These are phyloP conservation scores for Ganaspis sp. DNA, from an alignment of 1,140 invertebrate genomes.

Conservation along the genomic window DNA sequence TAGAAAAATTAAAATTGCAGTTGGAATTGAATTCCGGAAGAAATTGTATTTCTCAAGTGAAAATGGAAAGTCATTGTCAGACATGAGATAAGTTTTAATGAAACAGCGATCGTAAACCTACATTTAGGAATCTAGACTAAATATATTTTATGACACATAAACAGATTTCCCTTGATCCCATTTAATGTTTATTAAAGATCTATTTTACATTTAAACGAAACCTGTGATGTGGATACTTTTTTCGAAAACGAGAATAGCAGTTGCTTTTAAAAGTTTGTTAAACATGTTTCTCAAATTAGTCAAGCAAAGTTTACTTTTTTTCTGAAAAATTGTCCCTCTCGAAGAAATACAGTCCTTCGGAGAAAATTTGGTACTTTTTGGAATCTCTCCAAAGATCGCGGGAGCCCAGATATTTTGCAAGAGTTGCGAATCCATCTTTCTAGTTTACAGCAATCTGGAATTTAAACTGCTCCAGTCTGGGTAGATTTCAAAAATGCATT, in stretches of 20 bases:
- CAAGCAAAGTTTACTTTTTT: background rate
- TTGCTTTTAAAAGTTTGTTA: background rate
- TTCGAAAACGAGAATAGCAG: too few species aligned
- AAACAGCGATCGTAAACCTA: conserved; percentile 5
- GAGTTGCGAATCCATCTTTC: background rate
- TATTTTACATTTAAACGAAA: too few species aligned
- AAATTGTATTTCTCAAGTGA: background rate
- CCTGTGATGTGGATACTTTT: too few species aligned
- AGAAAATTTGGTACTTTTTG: background rate
- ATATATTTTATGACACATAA: conserved; percentile 6
- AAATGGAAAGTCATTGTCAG: background rate
- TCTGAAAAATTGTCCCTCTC: background rate
- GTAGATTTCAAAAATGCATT: background rate
- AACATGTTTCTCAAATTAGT: background rate
- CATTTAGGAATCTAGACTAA: conserved; percentile 1
- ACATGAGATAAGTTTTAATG: conserved; percentile 2
- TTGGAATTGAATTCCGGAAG: background rate
- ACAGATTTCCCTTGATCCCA: conserved; percentile 9
- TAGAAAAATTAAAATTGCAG: too few species aligned
- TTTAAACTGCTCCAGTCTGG: background rate
- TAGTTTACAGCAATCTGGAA: background rate
- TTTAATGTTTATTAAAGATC: conserved; percentile 11
- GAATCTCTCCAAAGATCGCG: background rate
- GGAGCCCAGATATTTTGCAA: background rate
- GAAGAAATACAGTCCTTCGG: background rate